Conservation (phyloP, 2,888 invertebrate species). For the Euplexia lucipara region DNA sequence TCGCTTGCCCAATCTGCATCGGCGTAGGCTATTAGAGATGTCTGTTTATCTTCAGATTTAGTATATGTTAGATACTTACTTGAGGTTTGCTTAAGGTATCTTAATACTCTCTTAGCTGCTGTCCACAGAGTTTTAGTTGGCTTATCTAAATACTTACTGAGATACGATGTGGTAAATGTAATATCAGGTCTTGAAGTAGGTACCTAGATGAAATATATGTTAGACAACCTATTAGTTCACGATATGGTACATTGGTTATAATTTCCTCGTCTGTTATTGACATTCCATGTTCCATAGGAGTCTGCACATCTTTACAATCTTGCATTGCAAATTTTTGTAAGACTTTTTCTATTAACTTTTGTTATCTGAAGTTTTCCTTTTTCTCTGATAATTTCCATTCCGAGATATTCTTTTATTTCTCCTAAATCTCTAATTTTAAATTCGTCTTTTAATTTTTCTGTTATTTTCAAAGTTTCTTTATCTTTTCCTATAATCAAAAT, state of each 20-base stretch:
- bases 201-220: constrained; percentile 2
- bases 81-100: constrained; percentile 5
- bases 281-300: constrained; percentile 6
- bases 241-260: constrained; percentile 7
- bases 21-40: background rate
- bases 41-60: constrained; percentile 1
- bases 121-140: constrained; percentile 2
- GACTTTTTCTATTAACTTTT: constrained; percentile 3
- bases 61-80: constrained; percentile 11
- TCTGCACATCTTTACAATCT: background rate
- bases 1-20: constrained; percentile 2
- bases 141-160: constrained; percentile 7
- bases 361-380: constrained; percentile 1
- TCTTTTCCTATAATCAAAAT: too few relatives aligned
- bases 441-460: background rate
- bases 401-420: too few relatives aligned
- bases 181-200: constrained; percentile 1
- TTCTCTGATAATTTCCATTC: constrained; percentile 7
- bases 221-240: constrained; percentile 7
- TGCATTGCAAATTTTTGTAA: constrained; percentile 1
- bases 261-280: constrained; percentile 2
- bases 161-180: constrained; percentile 7
- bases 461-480: background rate
- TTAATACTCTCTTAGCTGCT: constrained; percentile 8
- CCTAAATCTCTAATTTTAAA: background rate